Evolutionary conservation across 1,140 invertebrate genomes (phyloP), one percentile per base, ranked within the genome.

Genomic region (Papilio polytes): DNA sequence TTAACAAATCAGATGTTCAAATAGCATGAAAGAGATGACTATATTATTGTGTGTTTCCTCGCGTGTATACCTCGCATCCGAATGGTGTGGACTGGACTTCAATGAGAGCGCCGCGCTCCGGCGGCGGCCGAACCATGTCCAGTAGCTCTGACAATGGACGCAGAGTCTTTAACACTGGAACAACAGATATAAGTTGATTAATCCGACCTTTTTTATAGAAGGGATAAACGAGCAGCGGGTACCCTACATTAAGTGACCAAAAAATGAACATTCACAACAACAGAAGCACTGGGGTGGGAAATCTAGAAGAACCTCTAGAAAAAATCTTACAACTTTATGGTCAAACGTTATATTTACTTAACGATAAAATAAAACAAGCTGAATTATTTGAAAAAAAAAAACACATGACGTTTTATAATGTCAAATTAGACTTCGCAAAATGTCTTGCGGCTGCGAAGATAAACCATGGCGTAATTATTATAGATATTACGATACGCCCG

Each of bases 41-140:
- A 12, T 48, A 15, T 48, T 12, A 12, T 48, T 48, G 13, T 15
- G 48, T 51, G 0, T 41, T 41, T 41, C 3, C 36, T 41, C 6
- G 36, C 8, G 4, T 7, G 85, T 80, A 66, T 83, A 94, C 93
- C 86, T 94, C 93, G 72, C 92, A 93, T 12, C 96, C 96, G 80
- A 96, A 96, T 3, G 96, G 96, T 3, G 95, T 96, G 1, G 95
- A 96, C 70, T 94, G 90, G 0, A 96, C 90, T 87, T 96, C 93
- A 1, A 96, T 83, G 22, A 84, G 83, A 0, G 89, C 85, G 0
- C 94, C 94, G 63, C 93, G 83, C 7, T 85, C 88, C 0, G 94
- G 91, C 0, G 92, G 87, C 6, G 89, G 82, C 31, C 84, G 72
- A 31, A 92, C 92, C 83, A 92, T 83, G 46, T 94, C 93, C 2